Evolutionary conservation across 2,113 vertebrate species (phyloP), one percentile per base, ranked within the genome.

Genomic region (Acrocephalus kingi): DNA sequence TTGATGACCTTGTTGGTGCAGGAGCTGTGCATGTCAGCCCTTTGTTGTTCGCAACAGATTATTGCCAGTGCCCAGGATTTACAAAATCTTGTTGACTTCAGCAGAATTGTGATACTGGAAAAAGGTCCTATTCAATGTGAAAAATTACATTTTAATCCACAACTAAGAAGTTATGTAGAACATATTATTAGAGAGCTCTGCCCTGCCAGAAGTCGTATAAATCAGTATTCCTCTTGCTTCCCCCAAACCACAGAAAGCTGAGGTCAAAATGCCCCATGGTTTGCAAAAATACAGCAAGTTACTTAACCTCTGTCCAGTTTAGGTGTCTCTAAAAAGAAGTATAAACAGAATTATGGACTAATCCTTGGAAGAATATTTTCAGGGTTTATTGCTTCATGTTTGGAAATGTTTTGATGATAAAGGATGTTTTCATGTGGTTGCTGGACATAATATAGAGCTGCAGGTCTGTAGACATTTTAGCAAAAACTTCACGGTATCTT

Each of bases 71-170:
- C 55, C 21, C 67, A 51, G 64, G 64, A 88, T 82, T 91, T 77
- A 49, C 1, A 1, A 76, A 62, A 54, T 69, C 67, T 51, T 24
- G 15, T 41, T 92, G 68, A 75, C 52, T 89, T 92, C 61, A 89
- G 43, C 15, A 86, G 72, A 74, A 77, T 52, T 81, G 51, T 10
- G 64, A 71, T 51, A 66, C 33, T 63, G 45, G 62, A 62, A 82
- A 59, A 84, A 84, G 16, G 31, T 85, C 31, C 48, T 68, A 52
- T 78, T 67, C 71, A 69, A 4, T 55, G 30, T 48, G 71, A 94
- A 84, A 94, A 91, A 84, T 80, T 30, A 55, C 54, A 84, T 64
- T 71, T 73, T 89, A 85, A 94, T 83, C 82, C 63, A 58, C 48
- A 71, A 67, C 37, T 66, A 45, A 78, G 41, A 56, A 78, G 62